Conservation (phyloP, 2,888 invertebrate genomes). For the Pollenia angustigena region DNA sequence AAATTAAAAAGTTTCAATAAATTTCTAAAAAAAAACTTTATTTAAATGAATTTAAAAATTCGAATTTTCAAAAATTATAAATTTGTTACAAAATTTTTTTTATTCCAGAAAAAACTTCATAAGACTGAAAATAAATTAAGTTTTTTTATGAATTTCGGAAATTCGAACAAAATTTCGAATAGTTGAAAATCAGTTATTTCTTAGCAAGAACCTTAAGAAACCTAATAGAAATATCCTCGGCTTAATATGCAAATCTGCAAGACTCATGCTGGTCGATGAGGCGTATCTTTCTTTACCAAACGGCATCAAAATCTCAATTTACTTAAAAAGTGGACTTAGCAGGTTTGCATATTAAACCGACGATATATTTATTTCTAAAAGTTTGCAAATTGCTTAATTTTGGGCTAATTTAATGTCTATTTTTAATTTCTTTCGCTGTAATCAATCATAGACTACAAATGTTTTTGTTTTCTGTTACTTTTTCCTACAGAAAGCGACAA, state of each 20-base stretch:
- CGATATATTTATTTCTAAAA: neutral
- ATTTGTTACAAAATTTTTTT: neutral
- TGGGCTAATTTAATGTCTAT: neutral
- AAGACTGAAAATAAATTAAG: no score
- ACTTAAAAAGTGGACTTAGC: no score
- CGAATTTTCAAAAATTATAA: neutral
- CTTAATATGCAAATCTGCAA: no score
- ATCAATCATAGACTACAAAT: conserved; percentile 4
- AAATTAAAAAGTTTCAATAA: no score
- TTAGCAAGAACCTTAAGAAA: neutral
- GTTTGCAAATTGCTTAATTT: neutral
- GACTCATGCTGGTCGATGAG: no score
- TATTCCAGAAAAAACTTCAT: no score
- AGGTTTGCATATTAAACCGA: no score
- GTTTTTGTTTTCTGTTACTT: conserved; percentile 19
- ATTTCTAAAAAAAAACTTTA: no score
- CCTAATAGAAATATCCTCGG: no score
- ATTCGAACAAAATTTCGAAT: neutral
- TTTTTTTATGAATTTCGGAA: neutral
- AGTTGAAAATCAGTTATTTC: neutral
- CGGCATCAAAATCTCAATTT: no score
- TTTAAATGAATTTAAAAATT: no score
- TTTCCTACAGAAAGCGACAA: conserved; percentile 60
- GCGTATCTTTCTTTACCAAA: no score
- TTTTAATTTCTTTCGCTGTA: conserved; percentile 16